Evolutionary conservation across 2,888 invertebrate genomes (phyloP).

Genomic region (Prosopocoilus inquinatus): DNA sequence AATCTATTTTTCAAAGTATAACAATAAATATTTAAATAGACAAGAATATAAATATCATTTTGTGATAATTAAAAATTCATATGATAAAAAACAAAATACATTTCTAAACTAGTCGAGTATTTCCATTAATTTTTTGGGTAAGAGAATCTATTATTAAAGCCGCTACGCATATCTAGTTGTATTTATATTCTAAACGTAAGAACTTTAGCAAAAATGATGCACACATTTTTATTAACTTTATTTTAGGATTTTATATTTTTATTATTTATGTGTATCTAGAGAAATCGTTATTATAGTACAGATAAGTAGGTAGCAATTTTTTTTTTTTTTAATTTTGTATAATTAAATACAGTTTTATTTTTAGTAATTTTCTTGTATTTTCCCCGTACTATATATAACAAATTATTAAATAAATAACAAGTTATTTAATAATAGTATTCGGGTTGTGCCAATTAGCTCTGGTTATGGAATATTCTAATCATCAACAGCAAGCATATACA

Average conservation of each 20-base stretch:
- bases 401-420: too few species aligned
- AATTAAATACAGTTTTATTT: constrained; percentile 51
- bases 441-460: too few species aligned
- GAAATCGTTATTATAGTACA: constrained; percentile 46
- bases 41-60: too few species aligned
- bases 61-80: too few species aligned
- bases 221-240: constrained; percentile 40
- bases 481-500: too few species aligned
- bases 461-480: too few species aligned
- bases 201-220: constrained; percentile 26
- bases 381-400: too few species aligned
- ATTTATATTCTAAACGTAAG: constrained; percentile 42
- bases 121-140: constrained; percentile 41
- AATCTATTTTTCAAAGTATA: too few species aligned
- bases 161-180: constrained; percentile 41
- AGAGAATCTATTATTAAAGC: constrained; percentile 35
- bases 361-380: constrained; percentile 30
- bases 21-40: too few species aligned
- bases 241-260: constrained; percentile 42
- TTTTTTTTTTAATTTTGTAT: constrained; percentile 48
- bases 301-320: constrained; percentile 42
- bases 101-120: constrained; percentile 49
- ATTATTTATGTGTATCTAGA: constrained; percentile 39
- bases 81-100: too few species aligned
- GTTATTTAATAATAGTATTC: too few species aligned